Base-by-base conservation (phyloP, 92 coral and sea anemone genomes). In the Parazoanthus darwini region DNA sequence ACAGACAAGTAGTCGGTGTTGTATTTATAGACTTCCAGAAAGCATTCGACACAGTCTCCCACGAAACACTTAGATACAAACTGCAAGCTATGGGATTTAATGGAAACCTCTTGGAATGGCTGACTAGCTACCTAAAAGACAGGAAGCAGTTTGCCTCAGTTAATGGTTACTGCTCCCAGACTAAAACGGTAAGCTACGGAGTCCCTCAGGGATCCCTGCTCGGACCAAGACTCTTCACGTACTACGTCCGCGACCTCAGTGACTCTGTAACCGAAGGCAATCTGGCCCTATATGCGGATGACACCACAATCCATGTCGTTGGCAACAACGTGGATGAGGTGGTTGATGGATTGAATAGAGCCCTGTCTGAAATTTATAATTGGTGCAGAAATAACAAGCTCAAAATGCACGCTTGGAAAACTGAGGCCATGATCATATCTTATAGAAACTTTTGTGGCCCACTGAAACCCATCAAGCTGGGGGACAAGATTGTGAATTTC, bases 361-460 rank as follows among this genome's bases (percentile, higher is more conserved):
- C 84, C 43, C 82, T 82, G 72, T 44, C 77, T 22, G 86, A 92
- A 29, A 79, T 87, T 38, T 81, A 76, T 66, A 77, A 22, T 37
- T 89, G 89, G 89, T 89, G 92, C 54, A 76, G 88, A 82, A 86
- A 89, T n/a, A 92, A 92, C 85, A 89, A 89, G 87, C 63, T 86
- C 35, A 82, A 90, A 36, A 86, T 85, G 29, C 77, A 92, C 37
- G 77, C 87, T 48, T 91, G 85, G 79, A 86, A 89, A 58, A 54
- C 90, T 8, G 91, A 91, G 82, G 91, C 89, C 48, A 91, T 91
- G 94, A 73, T 86, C 59, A 87, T 86, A 81, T 29, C 93, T 65
- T 78, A 63, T 26, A 81, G 85, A 36, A 33, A 46, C 58, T 88
- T 88, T 46, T 80, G 78, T 25, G 79, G 80, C 36, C 90, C 90